Evolutionary conservation across 2,113 vertebrate genomes (phyloP), one percentile per base, ranked within the genome.

Genomic region (Syngnathoides biaculeatus): DNA sequence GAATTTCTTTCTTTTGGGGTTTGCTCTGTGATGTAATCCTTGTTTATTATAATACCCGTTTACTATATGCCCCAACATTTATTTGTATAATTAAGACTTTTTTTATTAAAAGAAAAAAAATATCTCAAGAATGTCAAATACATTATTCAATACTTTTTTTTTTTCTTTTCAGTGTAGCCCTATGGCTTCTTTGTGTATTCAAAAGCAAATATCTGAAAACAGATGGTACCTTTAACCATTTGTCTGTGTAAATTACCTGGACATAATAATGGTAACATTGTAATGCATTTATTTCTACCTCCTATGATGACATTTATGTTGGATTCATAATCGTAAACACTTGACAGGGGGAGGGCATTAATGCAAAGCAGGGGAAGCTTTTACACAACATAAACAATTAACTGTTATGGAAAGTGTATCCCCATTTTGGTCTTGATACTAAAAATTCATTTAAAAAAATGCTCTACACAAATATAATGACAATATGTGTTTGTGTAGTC

Each of bases 371-470:
- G 50, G 48, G 66, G 78, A 78, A 45, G 75, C 60, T 65, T 71
- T 74, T 70, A 77, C 74, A 75, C 68, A 68, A 53, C 47, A 69
- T 87, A 61, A 79, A 89, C 73, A 73, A 85, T 89, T 83, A 75
- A 85, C 68, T 24, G 42, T 50, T 22, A 52, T n/a, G 55, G n/a
- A 67, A n/a, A 60, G 12, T 14, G 4, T 56, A 61, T 42, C 27
- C 62, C 42, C 60, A 67, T 8, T 39, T 60, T 43, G 12, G 6
- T 42, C 12, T 42, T 12, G n/a, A 61, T 61, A 24, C 15, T 22
- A 2, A 40, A 40, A 60, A 40, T 22, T 5, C 57, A n/a, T 59
- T 59, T 35, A 22, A 11, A 11, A 11, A 5, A 14, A 6, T 27
- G 12, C 8, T 61, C 22, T 22, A 22, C 20, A 42, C 59, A 22